Evolutionary conservation across 2,888 invertebrate genomes (phyloP).

Genomic region (Dorcus parallelipipedus): DNA sequence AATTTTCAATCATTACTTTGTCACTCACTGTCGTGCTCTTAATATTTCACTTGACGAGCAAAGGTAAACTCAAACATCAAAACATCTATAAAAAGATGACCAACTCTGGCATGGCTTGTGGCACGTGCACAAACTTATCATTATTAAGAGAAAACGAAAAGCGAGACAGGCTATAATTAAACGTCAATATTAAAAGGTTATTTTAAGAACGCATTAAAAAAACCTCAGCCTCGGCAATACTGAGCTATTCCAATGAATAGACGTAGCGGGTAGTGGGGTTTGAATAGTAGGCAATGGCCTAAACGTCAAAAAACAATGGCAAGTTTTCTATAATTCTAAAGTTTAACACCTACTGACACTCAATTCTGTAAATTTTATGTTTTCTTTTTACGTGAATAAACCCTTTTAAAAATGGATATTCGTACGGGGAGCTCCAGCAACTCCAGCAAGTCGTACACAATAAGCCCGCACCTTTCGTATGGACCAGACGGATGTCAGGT

Average conservation of each 20-base stretch:
- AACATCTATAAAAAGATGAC: too few species aligned
- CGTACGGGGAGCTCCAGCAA: neutral
- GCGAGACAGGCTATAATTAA: neutral
- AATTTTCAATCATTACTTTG: too few species aligned
- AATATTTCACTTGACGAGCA: too few species aligned
- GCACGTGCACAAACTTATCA: too few species aligned
- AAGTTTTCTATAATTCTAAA: slow-evolving; percentile 16
- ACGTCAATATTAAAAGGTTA: neutral
- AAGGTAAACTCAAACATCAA: too few species aligned
- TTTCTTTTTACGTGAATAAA: slow-evolving; percentile 8
- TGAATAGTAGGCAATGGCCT: slow-evolving; percentile 13
- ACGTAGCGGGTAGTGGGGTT: neutral
- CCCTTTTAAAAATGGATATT: neutral
- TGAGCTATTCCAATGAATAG: too few species aligned
- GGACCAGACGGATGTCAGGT: slow-evolving; percentile 23
- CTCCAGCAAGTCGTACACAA: neutral
- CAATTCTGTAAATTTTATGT: slow-evolving; percentile 20
- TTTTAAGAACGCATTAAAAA: neutral
- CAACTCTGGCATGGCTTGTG: too few species aligned
- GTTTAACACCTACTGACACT: slow-evolving; percentile 18
- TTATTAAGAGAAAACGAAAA: neutral
- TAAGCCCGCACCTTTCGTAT: slow-evolving; percentile 4
- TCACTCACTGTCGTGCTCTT: too few species aligned
- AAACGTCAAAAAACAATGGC: slow-evolving; percentile 24
- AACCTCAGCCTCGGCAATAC: neutral